Evolutionary conservation across 53 echinoderm and acorn worm genomes (phyloP).

Genomic region (Mesocentrotus franciscanus): DNA sequence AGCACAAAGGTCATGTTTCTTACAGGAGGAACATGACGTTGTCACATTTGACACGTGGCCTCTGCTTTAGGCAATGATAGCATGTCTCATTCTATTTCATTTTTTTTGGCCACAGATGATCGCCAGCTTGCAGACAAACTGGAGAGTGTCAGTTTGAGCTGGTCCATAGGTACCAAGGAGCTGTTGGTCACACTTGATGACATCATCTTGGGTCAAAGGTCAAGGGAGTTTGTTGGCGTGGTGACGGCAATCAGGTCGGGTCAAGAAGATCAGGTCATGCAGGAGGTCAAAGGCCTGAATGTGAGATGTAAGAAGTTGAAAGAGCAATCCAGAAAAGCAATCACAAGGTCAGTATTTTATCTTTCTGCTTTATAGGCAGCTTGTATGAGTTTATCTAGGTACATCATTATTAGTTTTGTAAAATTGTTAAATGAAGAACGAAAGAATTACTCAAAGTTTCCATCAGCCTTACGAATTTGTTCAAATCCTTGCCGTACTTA

Average conservation of each 20-base stretch:
- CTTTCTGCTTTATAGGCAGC: background rate
- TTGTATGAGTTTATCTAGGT: background rate
- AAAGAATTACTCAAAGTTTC: too few species aligned
- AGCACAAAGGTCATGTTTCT: too few species aligned
- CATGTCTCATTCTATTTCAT: background rate
- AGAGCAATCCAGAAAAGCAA: slow-evolving; percentile 67
- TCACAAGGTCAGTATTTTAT: slow-evolving; percentile 47
- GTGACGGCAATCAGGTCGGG: slow-evolving; percentile 73
- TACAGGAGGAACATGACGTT: too few species aligned
- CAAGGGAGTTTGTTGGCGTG: slow-evolving; percentile 50
- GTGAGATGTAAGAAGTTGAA: slow-evolving; percentile 63
- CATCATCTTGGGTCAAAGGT: slow-evolving; percentile 56
- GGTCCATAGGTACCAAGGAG: slow-evolving; percentile 72
- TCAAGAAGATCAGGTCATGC: slow-evolving; percentile 68
- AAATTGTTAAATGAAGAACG: background rate
- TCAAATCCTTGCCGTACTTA: too few species aligned
- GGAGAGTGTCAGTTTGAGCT: slow-evolving; percentile 62
- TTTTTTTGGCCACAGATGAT: slow-evolving; percentile 33
- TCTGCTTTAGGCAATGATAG: background rate
- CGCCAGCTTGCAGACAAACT: slow-evolving; percentile 1
- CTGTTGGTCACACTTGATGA: slow-evolving; percentile 67
- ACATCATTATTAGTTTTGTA: background rate
- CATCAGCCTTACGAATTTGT: too few species aligned
- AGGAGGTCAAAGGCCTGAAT: slow-evolving; percentile 72
- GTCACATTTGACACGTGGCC: background rate